Percentiles rank a stretch among this genome's conserved stretches.
These are phyloP conservation scores for Ellobium chinense DNA, from an alignment of 2,888 invertebrate species.

Conservation along the genomic window DNA sequence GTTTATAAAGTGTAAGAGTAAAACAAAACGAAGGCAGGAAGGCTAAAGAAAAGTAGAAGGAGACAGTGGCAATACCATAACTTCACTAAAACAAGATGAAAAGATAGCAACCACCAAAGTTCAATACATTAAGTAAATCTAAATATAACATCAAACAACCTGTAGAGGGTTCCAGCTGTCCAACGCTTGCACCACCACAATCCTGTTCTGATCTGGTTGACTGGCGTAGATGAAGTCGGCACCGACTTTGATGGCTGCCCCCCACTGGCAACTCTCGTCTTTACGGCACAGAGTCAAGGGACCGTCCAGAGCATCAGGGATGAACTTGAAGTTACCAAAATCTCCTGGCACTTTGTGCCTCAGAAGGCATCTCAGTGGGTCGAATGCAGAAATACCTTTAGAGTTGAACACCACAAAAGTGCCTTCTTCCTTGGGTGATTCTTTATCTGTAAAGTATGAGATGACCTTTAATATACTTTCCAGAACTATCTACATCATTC, in stretches of 20 bases:
- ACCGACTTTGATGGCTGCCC: slow-evolving; percentile 85
- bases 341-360: slow-evolving; percentile 86
- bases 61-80: too few species aligned
- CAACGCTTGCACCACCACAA: slow-evolving; percentile 86
- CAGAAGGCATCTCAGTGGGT: slow-evolving; percentile 85
- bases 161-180: slow-evolving; percentile 72
- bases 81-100: too few species aligned
- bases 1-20: too few species aligned
- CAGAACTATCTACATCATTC: too few species aligned
- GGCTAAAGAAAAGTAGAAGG: too few species aligned
- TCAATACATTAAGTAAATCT: too few species aligned
- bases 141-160: too few species aligned
- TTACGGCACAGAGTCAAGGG: slow-evolving; percentile 77
- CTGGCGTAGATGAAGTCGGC: slow-evolving; percentile 86
- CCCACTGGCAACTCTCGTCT: slow-evolving; percentile 85
- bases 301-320: slow-evolving; percentile 68
- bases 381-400: slow-evolving; percentile 87
- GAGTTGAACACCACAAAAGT: slow-evolving; percentile 88
- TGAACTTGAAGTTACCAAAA: slow-evolving; percentile 83
- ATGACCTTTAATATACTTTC: too few species aligned
- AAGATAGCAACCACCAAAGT: too few species aligned
- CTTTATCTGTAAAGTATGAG: slow-evolving; percentile 44
- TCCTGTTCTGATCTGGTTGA: slow-evolving; percentile 86
- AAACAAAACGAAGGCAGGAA: too few species aligned
- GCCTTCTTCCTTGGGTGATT: slow-evolving; percentile 44